phyloP scores from a whole-genome alignment of 2,888 invertebrate species.

The Calliopum simillimum region DNA sequence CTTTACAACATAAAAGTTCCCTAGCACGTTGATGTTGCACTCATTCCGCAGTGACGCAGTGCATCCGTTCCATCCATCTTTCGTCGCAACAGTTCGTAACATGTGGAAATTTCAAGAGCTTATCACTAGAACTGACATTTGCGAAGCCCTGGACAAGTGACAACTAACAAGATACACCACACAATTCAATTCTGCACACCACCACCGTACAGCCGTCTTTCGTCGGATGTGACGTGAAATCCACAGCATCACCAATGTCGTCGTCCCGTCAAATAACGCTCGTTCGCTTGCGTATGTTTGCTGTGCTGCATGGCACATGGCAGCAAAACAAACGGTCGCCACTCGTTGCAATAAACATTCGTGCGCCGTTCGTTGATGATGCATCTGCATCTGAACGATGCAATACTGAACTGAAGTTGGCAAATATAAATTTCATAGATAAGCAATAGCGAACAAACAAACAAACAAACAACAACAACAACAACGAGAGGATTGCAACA shows the following conservation, averaged over 20 bases:
- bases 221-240: not conserved
- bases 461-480: too few relatives aligned
- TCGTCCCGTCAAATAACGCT: not conserved
- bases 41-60: too few relatives aligned
- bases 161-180: slow-evolving; percentile 46
- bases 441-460: too few relatives aligned
- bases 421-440: slow-evolving; percentile 31
- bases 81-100: not conserved
- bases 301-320: too few relatives aligned
- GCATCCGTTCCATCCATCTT: too few relatives aligned
- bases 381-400: slow-evolving; percentile 7
- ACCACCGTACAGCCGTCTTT: slow-evolving; percentile 35
- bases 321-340: too few relatives aligned
- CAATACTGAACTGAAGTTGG: not conserved
- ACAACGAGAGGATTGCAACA: not conserved
- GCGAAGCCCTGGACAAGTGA: slow-evolving; percentile 42
- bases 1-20: too few relatives aligned
- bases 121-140: not conserved
- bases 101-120: not conserved
- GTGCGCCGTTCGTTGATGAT: not conserved
- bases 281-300: not conserved
- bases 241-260: too few relatives aligned
- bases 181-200: slow-evolving; percentile 37
- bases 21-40: too few relatives aligned
- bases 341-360: slow-evolving; percentile 8